phyloP scores from a whole-genome alignment of 2,113 vertebrate genomes.

The Tetrao urogallus region DNA sequence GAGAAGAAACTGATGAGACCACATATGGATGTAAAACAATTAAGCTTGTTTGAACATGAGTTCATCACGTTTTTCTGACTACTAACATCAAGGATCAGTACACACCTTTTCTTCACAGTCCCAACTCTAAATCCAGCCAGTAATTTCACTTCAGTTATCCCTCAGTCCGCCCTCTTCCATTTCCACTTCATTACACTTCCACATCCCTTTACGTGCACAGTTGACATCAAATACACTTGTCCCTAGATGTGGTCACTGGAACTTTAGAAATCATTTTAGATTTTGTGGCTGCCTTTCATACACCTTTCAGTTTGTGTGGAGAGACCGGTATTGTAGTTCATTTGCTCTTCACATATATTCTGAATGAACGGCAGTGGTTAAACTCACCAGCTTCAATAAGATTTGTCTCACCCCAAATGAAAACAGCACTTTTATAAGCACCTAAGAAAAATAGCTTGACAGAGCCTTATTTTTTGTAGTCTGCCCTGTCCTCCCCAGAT shows the following conservation, averaged over 20 bases:
- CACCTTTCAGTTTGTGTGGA: neutral
- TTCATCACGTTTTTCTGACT: neutral
- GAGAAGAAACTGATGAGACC: neutral
- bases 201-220: fast-evolving
- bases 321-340: neutral
- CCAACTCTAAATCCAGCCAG: neutral
- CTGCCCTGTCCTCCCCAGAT: neutral
- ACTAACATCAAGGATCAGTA: neutral
- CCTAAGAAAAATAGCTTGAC: neutral
- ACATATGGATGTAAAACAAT: neutral
- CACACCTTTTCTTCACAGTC: neutral
- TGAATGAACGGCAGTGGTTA: neutral
- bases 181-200: neutral
- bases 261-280: neutral
- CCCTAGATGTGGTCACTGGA: neutral
- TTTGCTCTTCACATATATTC: neutral
- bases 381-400: neutral
- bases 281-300: neutral
- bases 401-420: neutral
- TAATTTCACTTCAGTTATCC: neutral
- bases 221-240: neutral
- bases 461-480: neutral
- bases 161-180: neutral
- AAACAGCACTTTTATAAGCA: neutral
- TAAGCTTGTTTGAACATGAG: neutral